These are phyloP conservation scores for Heliconius hermathena DNA, from an alignment of 1,140 invertebrate species.

Conservation along the genomic window DNA sequence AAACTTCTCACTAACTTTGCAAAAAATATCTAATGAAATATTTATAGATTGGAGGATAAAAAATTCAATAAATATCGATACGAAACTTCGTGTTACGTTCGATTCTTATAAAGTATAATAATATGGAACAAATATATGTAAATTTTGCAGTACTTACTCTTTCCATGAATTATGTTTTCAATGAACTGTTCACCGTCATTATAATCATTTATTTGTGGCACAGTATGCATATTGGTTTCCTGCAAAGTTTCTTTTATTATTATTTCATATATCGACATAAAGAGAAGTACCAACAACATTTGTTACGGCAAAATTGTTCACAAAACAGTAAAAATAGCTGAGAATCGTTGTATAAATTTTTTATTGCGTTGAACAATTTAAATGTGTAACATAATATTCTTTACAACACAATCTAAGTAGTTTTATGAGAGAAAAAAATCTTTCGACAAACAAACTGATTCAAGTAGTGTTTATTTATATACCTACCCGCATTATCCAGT, in stretches of 20 bases:
- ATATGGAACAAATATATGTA: neutral
- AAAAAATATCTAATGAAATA: too few species aligned
- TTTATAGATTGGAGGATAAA: too few species aligned
- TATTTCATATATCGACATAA: neutral
- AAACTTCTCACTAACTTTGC: too few species aligned
- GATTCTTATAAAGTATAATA: too few species aligned
- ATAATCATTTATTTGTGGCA: constrained; percentile 27
- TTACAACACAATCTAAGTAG: neutral
- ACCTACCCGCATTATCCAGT: too few species aligned
- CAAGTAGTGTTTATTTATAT: too few species aligned
- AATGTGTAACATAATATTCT: neutral
- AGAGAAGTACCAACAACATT: neutral
- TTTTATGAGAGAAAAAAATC: too few species aligned
- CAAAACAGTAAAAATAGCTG: neutral
- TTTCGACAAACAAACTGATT: too few species aligned
- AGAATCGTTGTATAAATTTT: neutral
- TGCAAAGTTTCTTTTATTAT: neutral
- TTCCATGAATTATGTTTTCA: constrained; percentile 47
- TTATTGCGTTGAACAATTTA: neutral
- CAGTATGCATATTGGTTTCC: constrained; percentile 1
- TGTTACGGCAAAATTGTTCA: neutral
- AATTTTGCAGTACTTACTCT: constrained; percentile 51
- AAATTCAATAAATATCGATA: too few species aligned
- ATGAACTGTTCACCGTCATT: constrained; percentile 53
- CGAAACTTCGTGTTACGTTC: too few species aligned